These are phyloP conservation scores for Centropus unirufus DNA, from an alignment of 2,113 vertebrate species.

Conservation along the genomic window DNA sequence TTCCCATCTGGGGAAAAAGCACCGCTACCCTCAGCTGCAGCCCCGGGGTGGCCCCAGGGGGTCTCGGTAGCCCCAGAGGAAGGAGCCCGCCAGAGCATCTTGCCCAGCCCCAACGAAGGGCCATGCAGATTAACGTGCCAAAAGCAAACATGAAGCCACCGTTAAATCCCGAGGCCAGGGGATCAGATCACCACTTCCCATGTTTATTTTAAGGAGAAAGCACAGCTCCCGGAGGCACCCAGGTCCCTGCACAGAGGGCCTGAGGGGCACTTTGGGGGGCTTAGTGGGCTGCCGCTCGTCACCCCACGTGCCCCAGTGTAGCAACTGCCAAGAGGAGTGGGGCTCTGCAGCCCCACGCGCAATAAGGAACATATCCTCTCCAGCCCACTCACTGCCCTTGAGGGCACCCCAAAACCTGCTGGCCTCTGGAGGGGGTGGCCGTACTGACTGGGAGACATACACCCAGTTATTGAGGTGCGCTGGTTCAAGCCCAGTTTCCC, in stretches of 20 bases:
- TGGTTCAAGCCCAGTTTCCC: neutral
- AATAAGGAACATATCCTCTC: fast-evolving
- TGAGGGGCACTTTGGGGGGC: neutral
- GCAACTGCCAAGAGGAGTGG: fast-evolving
- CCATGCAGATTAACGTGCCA: neutral
- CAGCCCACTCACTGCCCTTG: fast-evolving
- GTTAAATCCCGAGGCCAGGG: neutral
- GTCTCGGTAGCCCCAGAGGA: neutral
- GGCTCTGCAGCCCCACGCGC: neutral
- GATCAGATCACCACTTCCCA: constrained; percentile 16
- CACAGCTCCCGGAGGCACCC: neutral
- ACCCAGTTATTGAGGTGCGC: fast-evolving
- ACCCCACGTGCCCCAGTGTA: neutral
- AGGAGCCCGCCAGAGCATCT: neutral
- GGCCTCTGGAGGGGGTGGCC: too few relatives aligned
- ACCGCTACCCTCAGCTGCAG: fast-evolving
- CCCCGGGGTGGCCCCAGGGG: too few relatives aligned
- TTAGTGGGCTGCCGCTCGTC: neutral
- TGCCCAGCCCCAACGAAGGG: fast-evolving
- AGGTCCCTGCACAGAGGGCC: neutral
- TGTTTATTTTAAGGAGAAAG: constrained; percentile 58
- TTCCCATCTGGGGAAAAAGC: too few relatives aligned
- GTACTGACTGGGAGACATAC: fast-evolving
- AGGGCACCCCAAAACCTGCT: neutral
- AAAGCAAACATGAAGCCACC: neutral